Percentiles rank a stretch among this genome's conserved stretches.
phyloP scores from a whole-genome alignment of 2,888 invertebrate genomes.

The Amphipyra berbera region DNA sequence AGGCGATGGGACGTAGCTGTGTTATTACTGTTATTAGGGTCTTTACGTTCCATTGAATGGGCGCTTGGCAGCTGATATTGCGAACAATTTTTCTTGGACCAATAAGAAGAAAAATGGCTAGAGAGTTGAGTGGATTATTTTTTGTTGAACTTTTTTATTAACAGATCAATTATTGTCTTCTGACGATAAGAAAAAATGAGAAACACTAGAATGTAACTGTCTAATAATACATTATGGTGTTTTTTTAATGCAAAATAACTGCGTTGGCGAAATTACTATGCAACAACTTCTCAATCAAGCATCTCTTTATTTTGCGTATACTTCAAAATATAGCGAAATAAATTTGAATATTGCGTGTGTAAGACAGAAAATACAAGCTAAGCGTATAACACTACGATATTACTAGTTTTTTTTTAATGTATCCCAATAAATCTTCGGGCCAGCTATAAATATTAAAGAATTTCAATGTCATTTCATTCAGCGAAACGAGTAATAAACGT shows the following conservation, averaged over 20 bases:
- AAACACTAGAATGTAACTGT: slow-evolving; percentile 10
- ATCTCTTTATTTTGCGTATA: slow-evolving; percentile 13
- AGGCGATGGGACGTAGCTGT: neutral
- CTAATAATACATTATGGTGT: slow-evolving; percentile 1
- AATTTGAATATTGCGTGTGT: neutral
- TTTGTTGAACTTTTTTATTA: neutral
- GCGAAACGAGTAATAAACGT: too few relatives aligned
- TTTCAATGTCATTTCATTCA: too few relatives aligned
- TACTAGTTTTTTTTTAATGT: too few relatives aligned
- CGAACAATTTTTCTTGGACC: slow-evolving; percentile 5
- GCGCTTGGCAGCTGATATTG: slow-evolving; percentile 15
- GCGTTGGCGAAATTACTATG: neutral
- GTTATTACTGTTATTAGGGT: slow-evolving; percentile 4
- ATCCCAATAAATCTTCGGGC: too few relatives aligned
- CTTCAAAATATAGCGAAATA: too few relatives aligned
- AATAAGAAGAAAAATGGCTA: neutral
- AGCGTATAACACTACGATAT: too few relatives aligned
- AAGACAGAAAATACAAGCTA: neutral
- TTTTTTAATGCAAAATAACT: neutral
- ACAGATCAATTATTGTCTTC: slow-evolving; percentile 29
- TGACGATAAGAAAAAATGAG: slow-evolving; percentile 2
- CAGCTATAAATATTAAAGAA: too few relatives aligned
- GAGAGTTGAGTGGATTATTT: slow-evolving; percentile 2
- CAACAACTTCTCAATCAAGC: slow-evolving; percentile 1
- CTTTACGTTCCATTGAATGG: slow-evolving; percentile 15